Conservation (phyloP, 2,113 vertebrate species). For the Ascaphus truei region DNA sequence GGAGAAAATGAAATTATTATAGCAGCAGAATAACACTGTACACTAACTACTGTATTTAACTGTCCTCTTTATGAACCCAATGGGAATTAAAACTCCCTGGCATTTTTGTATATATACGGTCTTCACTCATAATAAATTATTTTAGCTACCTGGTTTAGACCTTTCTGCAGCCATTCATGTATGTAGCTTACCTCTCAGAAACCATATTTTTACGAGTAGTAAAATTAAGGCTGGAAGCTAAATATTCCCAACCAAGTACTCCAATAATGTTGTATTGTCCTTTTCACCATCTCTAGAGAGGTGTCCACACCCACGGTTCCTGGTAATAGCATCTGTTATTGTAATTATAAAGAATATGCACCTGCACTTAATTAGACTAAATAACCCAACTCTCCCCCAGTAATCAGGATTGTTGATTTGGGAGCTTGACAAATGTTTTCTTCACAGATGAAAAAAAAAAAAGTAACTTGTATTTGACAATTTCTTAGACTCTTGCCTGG, state of each 20-base stretch:
- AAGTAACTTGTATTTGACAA: not conserved
- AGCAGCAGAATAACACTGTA: no score
- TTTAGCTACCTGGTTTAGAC: no score
- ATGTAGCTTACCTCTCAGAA: no score
- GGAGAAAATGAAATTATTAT: no score
- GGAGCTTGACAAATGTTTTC: slow-evolving; percentile 21
- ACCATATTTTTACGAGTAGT: no score
- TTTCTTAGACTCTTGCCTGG: not conserved
- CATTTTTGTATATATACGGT: no score
- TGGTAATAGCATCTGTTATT: slow-evolving; percentile 40
- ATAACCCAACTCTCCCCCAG: slow-evolving; percentile 25
- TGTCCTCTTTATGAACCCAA: no score
- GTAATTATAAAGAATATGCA: slow-evolving; percentile 36
- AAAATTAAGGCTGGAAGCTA: no score
- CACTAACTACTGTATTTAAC: no score
- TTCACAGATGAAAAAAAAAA: slow-evolving; percentile 1
- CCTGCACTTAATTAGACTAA: slow-evolving; percentile 40
- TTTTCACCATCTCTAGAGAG: slow-evolving; percentile 25
- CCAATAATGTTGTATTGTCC: not conserved
- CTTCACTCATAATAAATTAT: no score
- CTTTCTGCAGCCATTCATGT: no score
- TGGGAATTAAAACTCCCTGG: no score
- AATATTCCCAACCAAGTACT: not conserved
- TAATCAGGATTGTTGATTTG: slow-evolving; percentile 24
- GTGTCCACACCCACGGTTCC: slow-evolving; percentile 24